These are phyloP conservation scores for Drosophila rellima DNA, from an alignment of 2,888 invertebrate species.

Conservation along the genomic window DNA sequence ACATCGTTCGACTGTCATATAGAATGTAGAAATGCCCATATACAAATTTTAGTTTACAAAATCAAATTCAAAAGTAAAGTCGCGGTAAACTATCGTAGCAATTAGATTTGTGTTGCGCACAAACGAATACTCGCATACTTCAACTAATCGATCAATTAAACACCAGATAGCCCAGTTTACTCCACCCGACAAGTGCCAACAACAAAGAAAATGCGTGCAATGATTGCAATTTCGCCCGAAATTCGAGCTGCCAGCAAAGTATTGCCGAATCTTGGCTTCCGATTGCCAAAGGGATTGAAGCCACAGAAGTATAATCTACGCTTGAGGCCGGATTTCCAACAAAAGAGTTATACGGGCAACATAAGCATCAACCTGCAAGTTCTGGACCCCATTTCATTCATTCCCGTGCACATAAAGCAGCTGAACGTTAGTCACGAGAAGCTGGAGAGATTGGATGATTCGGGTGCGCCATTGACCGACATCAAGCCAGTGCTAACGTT, in stretches of 20 bases:
- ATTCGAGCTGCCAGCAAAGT: conserved; percentile 82
- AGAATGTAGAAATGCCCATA: no score
- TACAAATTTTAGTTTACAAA: no score
- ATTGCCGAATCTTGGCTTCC: conserved; percentile 84
- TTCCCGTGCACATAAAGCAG: conserved; percentile 87
- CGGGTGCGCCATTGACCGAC: conserved; percentile 59
- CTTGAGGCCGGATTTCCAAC: conserved; percentile 88
- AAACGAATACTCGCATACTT: neutral
- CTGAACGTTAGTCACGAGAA: conserved; percentile 86
- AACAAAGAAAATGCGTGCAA: conserved; percentile 36
- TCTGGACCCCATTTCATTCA: conserved; percentile 84
- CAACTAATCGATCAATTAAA: conserved; percentile 19
- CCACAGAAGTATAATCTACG: conserved; percentile 89
- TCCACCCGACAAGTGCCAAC: conserved; percentile 66
- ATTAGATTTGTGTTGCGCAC: neutral
- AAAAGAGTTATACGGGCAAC: conserved; percentile 88
- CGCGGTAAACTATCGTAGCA: no score
- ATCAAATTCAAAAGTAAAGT: no score
- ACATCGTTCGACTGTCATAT: no score
- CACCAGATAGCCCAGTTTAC: conserved; percentile 51
- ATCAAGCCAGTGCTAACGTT: conserved; percentile 78
- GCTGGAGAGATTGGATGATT: conserved; percentile 76
- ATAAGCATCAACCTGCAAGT: conserved; percentile 87
- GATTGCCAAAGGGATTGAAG: conserved; percentile 88
- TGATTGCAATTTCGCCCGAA: conserved; percentile 65